Evolutionary conservation across 2,888 invertebrate species (phyloP), one percentile per base, ranked within the genome.

Genomic region (Margaritifera margaritifera): DNA sequence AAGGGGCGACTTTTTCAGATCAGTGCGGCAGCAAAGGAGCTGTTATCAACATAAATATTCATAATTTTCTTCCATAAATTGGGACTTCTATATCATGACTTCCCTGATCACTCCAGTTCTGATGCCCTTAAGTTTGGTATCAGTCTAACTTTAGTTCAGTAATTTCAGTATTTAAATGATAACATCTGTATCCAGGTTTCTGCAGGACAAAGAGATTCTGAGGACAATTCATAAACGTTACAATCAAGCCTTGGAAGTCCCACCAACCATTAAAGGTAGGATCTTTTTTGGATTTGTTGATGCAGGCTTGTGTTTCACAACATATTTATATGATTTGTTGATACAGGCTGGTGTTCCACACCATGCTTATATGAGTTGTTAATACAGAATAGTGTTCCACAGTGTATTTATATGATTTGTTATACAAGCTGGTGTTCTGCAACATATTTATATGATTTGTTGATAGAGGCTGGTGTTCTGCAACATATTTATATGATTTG

Each of bases 211-310:
- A 24, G 84, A 87, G 62, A 80, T 88, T n/a, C 71, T 88, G 42
- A 83, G 80, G 58, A 87, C 87, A 22, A 74, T 89, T 18, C 85
- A 82, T 68, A 80, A 81, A 67, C 78, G 81, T 60, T 83, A 83
- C 74, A 83, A 84, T 8, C 81, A 83, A 66, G 72, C 84, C n/a
- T 66, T 87, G 24, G 86, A 87, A 51, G 81, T 84, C 6, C 82
- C 86, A 6, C 86, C 87, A n/a, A 79, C 83, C 31, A 61, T 87
- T 18, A 80, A 81, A 82, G 87, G 87, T 86, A 75, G 52, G 50
- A 27, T 55, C 27, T 50, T 61, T 56, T 66, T 50, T 63, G 15
- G 42, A 20, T 66, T 71, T 18, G 15, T 19, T 27, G 11, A n/a
- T 22, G 19, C 24, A 50, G 19, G 18, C 11, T n/a, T 4, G 22